phyloP scores from a whole-genome alignment of 2,888 invertebrate genomes.

The Cotesia congregata region DNA sequence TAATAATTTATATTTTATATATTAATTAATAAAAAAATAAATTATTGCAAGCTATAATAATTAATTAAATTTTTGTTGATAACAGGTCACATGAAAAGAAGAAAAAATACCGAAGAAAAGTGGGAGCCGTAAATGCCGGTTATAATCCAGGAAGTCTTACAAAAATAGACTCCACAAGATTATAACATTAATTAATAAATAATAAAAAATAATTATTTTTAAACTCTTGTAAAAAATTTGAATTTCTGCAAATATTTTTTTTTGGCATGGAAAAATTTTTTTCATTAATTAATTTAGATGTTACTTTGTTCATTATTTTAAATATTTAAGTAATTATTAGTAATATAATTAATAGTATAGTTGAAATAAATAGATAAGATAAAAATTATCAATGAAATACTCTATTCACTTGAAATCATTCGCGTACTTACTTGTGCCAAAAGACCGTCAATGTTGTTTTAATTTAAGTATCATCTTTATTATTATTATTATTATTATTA shows the following conservation, averaged over 20 bases:
- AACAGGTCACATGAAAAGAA: conserved; percentile 62
- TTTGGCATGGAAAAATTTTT: not conserved
- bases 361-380: not conserved
- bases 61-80: conserved; percentile 26
- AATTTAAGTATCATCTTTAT: not conserved
- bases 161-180: conserved; percentile 65
- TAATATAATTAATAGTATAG: not conserved
- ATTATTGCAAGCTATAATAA: not conserved
- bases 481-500: not conserved
- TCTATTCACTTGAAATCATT: not conserved
- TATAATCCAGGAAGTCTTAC: conserved; percentile 64
- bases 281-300: not conserved
- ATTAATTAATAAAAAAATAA: conserved; percentile 21
- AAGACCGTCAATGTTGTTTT: not conserved
- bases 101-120: conserved; percentile 58
- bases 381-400: not conserved
- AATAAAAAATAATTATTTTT: conserved; percentile 6
- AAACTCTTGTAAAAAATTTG: not conserved
- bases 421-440: not conserved
- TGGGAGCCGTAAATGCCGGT: conserved; percentile 62
- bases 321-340: not conserved
- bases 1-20: conserved; percentile 17
- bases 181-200: conserved; percentile 54
- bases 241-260: conserved; percentile 3
- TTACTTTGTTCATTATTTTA: not conserved